Conservation (phyloP, 2,113 vertebrate species). For the Proterorhinus semilunaris region DNA sequence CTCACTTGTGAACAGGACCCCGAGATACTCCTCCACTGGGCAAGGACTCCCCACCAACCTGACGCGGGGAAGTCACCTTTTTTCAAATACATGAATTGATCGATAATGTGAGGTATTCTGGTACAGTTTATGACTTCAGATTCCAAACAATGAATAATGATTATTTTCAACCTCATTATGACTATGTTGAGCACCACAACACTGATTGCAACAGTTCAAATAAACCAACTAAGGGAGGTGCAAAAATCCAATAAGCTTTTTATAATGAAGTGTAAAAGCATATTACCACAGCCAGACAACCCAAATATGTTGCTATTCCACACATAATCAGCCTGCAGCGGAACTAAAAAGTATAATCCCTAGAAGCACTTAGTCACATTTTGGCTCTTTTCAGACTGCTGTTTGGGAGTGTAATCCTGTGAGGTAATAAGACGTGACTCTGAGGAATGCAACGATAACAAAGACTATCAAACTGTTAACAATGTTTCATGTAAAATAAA, state of each 20-base stretch:
- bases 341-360: background rate
- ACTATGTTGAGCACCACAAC: background rate
- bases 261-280: background rate
- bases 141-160: background rate
- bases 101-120: too few species aligned
- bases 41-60: too few species aligned
- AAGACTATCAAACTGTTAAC: background rate
- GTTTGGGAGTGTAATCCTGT: background rate
- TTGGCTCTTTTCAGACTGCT: background rate
- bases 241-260: background rate
- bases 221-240: background rate
- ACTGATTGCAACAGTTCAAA: background rate
- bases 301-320: background rate
- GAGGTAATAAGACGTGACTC: background rate
- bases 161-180: background rate
- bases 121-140: too few species aligned
- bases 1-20: too few species aligned
- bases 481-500: background rate
- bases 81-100: too few species aligned
- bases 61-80: too few species aligned
- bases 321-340: background rate
- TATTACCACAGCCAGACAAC: slow-evolving; percentile 8
- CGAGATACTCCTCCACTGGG: too few species aligned
- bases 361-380: slow-evolving; percentile 5
- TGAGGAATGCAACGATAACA: background rate